These are phyloP conservation scores for Periphyllus acericola DNA, from an alignment of 2,888 invertebrate genomes.

Conservation along the genomic window DNA sequence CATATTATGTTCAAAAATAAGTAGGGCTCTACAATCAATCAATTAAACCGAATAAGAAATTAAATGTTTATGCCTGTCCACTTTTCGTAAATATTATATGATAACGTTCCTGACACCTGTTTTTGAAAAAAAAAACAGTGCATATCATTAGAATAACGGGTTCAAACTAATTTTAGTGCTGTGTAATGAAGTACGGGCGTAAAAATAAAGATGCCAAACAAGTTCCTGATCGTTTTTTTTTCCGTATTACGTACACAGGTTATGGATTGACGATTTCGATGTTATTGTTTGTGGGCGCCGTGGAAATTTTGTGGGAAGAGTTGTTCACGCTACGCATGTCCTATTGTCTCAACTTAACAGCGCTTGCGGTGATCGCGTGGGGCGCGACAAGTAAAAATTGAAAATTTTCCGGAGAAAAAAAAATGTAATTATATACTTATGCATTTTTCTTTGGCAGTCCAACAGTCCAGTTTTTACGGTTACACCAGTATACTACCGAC, in stretches of 20 bases:
- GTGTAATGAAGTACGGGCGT: too few relatives aligned
- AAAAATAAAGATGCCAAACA: neutral
- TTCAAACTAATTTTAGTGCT: too few relatives aligned
- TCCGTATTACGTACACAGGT: slow-evolving; percentile 69
- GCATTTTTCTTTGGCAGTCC: slow-evolving; percentile 71
- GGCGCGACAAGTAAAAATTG: slow-evolving; percentile 78
- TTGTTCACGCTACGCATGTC: slow-evolving; percentile 81
- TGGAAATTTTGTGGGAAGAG: slow-evolving; percentile 84
- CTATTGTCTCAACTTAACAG: slow-evolving; percentile 84
- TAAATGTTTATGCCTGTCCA: too few relatives aligned
- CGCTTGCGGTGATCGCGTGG: slow-evolving; percentile 85
- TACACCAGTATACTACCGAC: slow-evolving; percentile 92
- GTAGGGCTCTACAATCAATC: too few relatives aligned
- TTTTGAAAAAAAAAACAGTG: too few relatives aligned
- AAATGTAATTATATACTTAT: slow-evolving; percentile 30
- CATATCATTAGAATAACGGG: too few relatives aligned
- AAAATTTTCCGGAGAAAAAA: neutral
- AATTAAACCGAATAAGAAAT: too few relatives aligned
- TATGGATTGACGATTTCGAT: slow-evolving; percentile 85
- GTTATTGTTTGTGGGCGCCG: slow-evolving; percentile 83
- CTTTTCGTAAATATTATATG: too few relatives aligned
- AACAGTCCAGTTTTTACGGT: slow-evolving; percentile 94
- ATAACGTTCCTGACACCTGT: too few relatives aligned
- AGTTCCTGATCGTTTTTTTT: neutral
- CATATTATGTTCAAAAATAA: too few relatives aligned